A percentile compares a stretch with the other conserved stretches of the same genome.
phyloP scores from a whole-genome alignment of 23 tunicate species.

The Styela plicata region DNA sequence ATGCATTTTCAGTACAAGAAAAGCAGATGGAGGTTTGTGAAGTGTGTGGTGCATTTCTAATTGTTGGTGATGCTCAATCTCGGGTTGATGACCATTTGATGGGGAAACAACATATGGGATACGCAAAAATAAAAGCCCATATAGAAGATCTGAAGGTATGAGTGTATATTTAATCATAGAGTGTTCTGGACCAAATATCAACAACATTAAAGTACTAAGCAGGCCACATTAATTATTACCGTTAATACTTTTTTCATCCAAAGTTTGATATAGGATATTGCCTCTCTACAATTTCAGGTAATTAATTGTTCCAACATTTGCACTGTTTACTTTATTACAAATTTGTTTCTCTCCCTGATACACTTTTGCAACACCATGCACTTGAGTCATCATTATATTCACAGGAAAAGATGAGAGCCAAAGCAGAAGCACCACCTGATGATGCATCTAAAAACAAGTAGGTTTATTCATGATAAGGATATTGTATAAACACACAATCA shows the following conservation, averaged over 20 bases:
- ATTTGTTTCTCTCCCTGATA: too few species aligned
- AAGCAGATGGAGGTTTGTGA: conserved; percentile 99
- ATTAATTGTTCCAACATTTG: too few species aligned
- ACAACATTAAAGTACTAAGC: too few species aligned
- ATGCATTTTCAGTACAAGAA: conserved; percentile 89
- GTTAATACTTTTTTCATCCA: too few species aligned
- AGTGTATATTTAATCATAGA: not conserved
- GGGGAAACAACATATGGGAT: conserved; percentile 99
- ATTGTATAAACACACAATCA: not conserved
- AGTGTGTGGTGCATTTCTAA: conserved; percentile 97
- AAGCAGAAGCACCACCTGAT: not conserved
- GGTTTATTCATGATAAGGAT: not conserved
- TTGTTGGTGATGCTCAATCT: conserved; percentile 98
- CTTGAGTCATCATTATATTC: not conserved
- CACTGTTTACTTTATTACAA: too few species aligned
- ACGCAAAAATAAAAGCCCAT: conserved; percentile 82
- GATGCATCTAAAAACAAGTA: not conserved
- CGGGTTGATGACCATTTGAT: conserved; percentile 95
- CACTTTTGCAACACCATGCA: too few species aligned
- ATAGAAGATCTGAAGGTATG: conserved; percentile 83
- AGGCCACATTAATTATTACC: too few species aligned
- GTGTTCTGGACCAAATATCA: not conserved
- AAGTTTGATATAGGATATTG: too few species aligned
- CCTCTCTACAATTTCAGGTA: too few species aligned
- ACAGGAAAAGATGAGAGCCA: conserved; percentile 1